A percentile compares a stretch with the other conserved stretches of the same genome.
These are phyloP conservation scores for Perca fluviatilis DNA, from an alignment of 2,113 vertebrate genomes.

Conservation along the genomic window DNA sequence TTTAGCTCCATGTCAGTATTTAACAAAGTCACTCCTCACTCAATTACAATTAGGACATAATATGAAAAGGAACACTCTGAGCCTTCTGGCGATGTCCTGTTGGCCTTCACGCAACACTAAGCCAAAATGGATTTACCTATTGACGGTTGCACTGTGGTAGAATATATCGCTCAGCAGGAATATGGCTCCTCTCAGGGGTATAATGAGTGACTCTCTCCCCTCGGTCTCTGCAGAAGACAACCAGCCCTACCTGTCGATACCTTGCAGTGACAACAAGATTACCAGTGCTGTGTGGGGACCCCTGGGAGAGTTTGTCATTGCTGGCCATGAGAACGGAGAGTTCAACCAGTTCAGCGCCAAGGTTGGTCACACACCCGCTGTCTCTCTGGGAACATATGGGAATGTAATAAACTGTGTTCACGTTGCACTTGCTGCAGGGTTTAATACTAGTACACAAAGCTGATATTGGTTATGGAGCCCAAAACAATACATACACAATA, in stretches of 20 bases:
- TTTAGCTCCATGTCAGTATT: background rate
- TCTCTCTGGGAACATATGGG: background rate
- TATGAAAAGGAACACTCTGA: background rate
- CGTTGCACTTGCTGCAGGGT: background rate
- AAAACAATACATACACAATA: background rate
- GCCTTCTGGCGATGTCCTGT: background rate
- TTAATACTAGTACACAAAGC: background rate
- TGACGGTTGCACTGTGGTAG: too few relatives aligned
- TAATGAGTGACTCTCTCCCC: background rate
- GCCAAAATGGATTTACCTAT: background rate
- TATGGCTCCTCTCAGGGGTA: background rate
- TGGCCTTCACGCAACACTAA: background rate
- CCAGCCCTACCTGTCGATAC: conserved; percentile 93
- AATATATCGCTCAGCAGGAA: background rate
- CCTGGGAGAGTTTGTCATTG: conserved; percentile 94
- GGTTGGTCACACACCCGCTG: conserved; percentile 77
- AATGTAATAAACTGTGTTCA: background rate
- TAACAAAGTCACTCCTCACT: background rate
- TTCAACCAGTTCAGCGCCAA: conserved; percentile 97
- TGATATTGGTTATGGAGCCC: background rate
- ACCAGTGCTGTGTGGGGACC: conserved; percentile 98
- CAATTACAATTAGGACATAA: background rate
- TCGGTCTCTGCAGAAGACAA: conserved; percentile 87
- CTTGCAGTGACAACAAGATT: conserved; percentile 95
- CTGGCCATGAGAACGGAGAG: conserved; percentile 95